Evolutionary conservation across 2,888 invertebrate species (phyloP).

Genomic region (Siphlonurus alternatus): DNA sequence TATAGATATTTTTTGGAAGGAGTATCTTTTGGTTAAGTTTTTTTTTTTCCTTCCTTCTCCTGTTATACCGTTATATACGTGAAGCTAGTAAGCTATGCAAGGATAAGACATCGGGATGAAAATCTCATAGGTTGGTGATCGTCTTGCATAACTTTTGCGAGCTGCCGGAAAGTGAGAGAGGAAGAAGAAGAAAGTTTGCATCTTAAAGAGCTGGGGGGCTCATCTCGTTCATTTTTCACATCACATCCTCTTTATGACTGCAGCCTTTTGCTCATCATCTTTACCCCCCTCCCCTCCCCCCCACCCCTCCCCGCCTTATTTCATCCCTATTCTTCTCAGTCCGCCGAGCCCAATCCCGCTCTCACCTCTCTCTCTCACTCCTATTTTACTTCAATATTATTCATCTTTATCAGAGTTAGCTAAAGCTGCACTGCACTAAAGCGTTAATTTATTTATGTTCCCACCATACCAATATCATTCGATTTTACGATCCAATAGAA

Average conservation of each 20-base stretch:
- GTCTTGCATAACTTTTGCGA: neutral
- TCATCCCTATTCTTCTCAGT: neutral
- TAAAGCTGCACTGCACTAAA: neutral
- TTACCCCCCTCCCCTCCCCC: neutral
- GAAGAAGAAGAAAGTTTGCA: neutral
- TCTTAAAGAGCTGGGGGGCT: neutral
- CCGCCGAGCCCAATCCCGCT: neutral
- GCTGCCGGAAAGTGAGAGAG: neutral
- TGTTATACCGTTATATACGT: no score
- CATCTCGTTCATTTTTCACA: neutral
- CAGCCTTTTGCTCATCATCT: neutral
- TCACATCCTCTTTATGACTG: neutral
- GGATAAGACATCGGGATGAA: neutral
- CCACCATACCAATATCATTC: no score
- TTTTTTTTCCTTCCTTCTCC: no score
- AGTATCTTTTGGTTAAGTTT: no score
- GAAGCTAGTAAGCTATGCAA: no score
- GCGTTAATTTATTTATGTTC: neutral
- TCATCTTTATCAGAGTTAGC: neutral
- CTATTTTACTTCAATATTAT: neutral
- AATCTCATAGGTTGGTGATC: neutral
- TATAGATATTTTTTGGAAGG: no score
- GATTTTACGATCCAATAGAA: neutral
- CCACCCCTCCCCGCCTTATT: neutral
- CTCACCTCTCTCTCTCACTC: no score